phyloP scores from a whole-genome alignment of 2,113 vertebrate species.

The Larimichthys crocea region DNA sequence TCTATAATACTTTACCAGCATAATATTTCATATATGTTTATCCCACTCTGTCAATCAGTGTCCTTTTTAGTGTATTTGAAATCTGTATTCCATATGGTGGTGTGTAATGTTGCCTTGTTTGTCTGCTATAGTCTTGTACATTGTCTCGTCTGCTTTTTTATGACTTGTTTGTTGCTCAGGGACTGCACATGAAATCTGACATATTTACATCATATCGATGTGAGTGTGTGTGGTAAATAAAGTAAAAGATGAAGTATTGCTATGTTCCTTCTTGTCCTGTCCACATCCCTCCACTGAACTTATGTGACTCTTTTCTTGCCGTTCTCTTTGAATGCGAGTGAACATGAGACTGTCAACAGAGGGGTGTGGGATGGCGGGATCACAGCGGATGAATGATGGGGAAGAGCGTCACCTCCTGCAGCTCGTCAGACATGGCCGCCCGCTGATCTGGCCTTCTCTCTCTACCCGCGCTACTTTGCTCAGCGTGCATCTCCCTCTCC shows the following conservation, averaged over 20 bases:
- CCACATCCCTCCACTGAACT: neutral
- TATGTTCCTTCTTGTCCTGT: neutral
- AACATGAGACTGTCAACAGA: slow-evolving; percentile 7
- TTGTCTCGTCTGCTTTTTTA: neutral
- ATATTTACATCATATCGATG: neutral
- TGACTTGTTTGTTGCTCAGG: neutral
- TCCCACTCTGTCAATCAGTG: neutral
- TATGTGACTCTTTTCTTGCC: neutral
- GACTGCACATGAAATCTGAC: neutral
- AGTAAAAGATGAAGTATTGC: neutral
- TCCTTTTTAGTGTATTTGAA: neutral
- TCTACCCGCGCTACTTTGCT: slow-evolving; percentile 76
- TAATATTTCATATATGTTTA: neutral
- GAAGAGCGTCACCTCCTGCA: slow-evolving; percentile 87
- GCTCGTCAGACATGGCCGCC: slow-evolving; percentile 83
- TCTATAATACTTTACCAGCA: neutral
- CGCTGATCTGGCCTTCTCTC: slow-evolving; percentile 85
- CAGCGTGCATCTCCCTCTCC: slow-evolving; percentile 87
- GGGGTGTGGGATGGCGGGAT: slow-evolving; percentile 17
- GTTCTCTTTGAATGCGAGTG: neutral
- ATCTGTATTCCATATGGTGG: neutral
- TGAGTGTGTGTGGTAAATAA: neutral
- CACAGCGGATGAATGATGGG: slow-evolving; percentile 26
- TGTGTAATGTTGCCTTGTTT: neutral
- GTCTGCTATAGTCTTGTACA: neutral